Evolutionary conservation across 2,888 invertebrate genomes (phyloP).

Genomic region (Apodemia hepburni): DNA sequence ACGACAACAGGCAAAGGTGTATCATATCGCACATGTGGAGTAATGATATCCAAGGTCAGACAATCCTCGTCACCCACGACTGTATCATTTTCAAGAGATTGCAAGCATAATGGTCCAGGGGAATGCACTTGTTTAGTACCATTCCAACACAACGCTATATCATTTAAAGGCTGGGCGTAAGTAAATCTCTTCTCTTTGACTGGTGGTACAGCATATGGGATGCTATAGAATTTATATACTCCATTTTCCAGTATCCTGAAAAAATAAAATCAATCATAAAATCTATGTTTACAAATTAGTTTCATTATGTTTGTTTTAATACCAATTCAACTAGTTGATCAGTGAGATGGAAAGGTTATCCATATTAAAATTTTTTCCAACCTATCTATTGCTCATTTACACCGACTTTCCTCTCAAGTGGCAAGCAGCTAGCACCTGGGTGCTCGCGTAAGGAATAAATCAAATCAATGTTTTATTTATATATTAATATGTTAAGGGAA

Average conservation of each 20-base stretch:
- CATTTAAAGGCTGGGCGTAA: slow-evolving; percentile 83
- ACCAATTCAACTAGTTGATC: too few relatives aligned
- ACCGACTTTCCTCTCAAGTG: too few relatives aligned
- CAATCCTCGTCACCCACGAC: slow-evolving; percentile 90
- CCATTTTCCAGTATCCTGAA: slow-evolving; percentile 86
- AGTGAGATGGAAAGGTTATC: too few relatives aligned
- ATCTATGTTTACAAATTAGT: neutral
- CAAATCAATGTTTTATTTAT: too few relatives aligned
- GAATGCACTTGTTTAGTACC: slow-evolving; percentile 85
- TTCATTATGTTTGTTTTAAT: slow-evolving; percentile 13
- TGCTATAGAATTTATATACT: slow-evolving; percentile 89
- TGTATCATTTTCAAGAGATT: slow-evolving; percentile 84
- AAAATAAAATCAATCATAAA: slow-evolving; percentile 21
- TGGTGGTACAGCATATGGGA: slow-evolving; percentile 90
- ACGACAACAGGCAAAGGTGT: slow-evolving; percentile 91
- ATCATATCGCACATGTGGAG: slow-evolving; percentile 89
- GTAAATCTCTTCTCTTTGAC: slow-evolving; percentile 84
- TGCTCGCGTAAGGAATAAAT: too few relatives aligned
- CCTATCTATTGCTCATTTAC: too few relatives aligned
- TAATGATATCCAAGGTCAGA: slow-evolving; percentile 89
- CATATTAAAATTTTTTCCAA: too few relatives aligned
- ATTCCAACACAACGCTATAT: slow-evolving; percentile 89
- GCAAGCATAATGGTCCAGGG: slow-evolving; percentile 84
- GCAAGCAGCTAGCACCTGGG: too few relatives aligned
- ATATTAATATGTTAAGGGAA: too few relatives aligned